A percentile compares a stretch with the other conserved stretches of the same genome.
phyloP scores from a whole-genome alignment of 2,888 invertebrate genomes.

The Halocaridina rubra region DNA sequence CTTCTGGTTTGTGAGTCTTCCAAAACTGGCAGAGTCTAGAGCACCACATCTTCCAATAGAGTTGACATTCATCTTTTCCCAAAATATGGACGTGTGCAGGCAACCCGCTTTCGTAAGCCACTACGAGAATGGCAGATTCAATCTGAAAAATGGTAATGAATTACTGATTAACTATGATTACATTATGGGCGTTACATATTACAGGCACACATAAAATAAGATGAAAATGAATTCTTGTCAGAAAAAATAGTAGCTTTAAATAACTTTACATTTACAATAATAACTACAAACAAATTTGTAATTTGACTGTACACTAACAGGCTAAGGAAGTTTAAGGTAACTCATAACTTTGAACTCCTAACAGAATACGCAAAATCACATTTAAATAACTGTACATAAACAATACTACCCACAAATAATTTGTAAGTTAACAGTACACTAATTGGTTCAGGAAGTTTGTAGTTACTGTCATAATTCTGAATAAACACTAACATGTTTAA shows the following conservation, averaged over 20 bases:
- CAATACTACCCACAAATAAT: no score
- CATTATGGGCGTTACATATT: background rate
- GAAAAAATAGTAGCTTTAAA: background rate
- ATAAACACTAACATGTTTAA: no score
- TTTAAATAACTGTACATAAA: no score
- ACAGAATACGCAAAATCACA: no score
- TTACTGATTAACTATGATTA: background rate
- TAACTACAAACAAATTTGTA: background rate
- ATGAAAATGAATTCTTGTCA: background rate
- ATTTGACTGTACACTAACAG: background rate
- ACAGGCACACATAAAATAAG: background rate
- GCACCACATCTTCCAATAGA: constrained; percentile 39
- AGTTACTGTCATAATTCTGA: no score
- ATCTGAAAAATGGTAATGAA: constrained; percentile 6
- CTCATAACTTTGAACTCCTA: no score
- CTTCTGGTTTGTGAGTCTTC: background rate
- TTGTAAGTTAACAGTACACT: no score
- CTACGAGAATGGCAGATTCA: constrained; percentile 28
- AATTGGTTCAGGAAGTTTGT: no score
- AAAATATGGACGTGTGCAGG: constrained; percentile 31
- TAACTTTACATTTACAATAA: background rate
- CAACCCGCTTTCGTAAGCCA: constrained; percentile 38
- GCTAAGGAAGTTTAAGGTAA: no score
- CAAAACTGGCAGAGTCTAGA: constrained; percentile 31
- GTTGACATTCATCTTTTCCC: constrained; percentile 9